Base-by-base conservation (phyloP, 2,888 invertebrate species). In the Trichogramma dendrolimi region DNA sequence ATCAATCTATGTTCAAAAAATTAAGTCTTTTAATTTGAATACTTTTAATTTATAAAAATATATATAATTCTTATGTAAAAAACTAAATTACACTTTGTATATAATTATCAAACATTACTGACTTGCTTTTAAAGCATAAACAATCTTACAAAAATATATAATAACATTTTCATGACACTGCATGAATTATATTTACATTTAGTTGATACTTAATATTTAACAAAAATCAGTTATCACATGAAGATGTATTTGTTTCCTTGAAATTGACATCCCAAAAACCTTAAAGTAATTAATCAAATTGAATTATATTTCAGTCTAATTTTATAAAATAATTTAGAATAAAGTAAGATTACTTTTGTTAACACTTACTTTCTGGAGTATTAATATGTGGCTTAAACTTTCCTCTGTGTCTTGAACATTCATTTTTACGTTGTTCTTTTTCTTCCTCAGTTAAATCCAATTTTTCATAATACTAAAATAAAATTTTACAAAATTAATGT, bases 381-480 rank as follows among this genome's bases (percentile, higher is more conserved):
- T 66, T 65, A 44, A 71, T 63, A 46, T 72, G 67, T 50, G 77
- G 76, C 61, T 77, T 73, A 65, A 75, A 80, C 63, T 77, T 79
- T 55, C 78, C 76, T 67, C 80, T 72, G 69, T 84, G 84, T 61
- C 79, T 79, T 1, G 83, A 83, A 72, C 84, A 84, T 43, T 74
- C 70, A 68, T 82, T 77, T 71, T 79, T 78, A 50, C 75, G 72
- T 58, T 75, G 72, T 67, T 78, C 69, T 38, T 81, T 62, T 70
- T 82, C 79, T 51, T 76, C 71, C 2, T 79, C 73, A 4, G 78
- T 67, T 43, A 81, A 69, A 38, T 72, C 71, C 62, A 75, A 67
- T n/a, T 69, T 68, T 61, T 70, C 64, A 63, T 80, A 79, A 65
- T 77, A 80, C 77, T 77, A 67, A 55, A 71, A 70, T 60, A 59